Conservation (phyloP, 2,888 invertebrate species). For the Pseudolycoriella hygida region DNA sequence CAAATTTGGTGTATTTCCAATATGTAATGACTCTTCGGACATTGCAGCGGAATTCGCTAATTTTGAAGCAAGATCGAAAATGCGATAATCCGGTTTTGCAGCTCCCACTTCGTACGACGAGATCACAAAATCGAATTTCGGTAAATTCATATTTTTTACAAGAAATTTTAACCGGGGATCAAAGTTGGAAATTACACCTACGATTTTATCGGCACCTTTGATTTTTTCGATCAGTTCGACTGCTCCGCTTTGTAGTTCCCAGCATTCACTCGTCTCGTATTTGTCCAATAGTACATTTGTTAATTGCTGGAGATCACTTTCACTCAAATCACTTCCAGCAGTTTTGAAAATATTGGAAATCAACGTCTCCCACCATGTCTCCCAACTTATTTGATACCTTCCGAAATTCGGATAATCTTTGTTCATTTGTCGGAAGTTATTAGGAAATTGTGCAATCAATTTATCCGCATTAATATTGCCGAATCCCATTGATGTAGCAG, state of each 20-base stretch:
- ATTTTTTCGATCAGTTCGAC: conserved; percentile 37
- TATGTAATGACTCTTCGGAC: conserved; percentile 45
- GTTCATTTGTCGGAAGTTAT: conserved; percentile 42
- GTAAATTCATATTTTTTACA: conserved; percentile 41
- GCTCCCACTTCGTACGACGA: conserved; percentile 57
- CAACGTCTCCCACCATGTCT: conserved; percentile 59
- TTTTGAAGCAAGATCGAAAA: conserved; percentile 32
- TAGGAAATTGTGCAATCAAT: conserved; percentile 37
- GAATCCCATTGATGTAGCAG: conserved; percentile 46
- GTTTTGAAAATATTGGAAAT: conserved; percentile 19
- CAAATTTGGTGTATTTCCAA: conserved; percentile 57
- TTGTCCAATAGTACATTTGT: conserved; percentile 42
- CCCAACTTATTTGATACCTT: conserved; percentile 45
- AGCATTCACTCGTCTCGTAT: conserved; percentile 52
- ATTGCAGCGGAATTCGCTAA: conserved; percentile 20
- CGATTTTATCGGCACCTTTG: conserved; percentile 16
- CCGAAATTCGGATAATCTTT: conserved; percentile 66
- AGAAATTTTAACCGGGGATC: conserved; percentile 61
- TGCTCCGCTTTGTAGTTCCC: conserved; percentile 47
- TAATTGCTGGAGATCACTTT: conserved; percentile 22
- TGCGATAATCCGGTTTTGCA: conserved; percentile 20
- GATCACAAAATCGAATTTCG: conserved; percentile 59
- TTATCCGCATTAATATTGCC: conserved; percentile 14
- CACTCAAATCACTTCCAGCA: conserved; percentile 14
- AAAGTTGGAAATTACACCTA: conserved; percentile 81